Evolutionary conservation across 2,888 invertebrate species (phyloP), one percentile per base, ranked within the genome.

Genomic region (Nomada ruficornis): DNA sequence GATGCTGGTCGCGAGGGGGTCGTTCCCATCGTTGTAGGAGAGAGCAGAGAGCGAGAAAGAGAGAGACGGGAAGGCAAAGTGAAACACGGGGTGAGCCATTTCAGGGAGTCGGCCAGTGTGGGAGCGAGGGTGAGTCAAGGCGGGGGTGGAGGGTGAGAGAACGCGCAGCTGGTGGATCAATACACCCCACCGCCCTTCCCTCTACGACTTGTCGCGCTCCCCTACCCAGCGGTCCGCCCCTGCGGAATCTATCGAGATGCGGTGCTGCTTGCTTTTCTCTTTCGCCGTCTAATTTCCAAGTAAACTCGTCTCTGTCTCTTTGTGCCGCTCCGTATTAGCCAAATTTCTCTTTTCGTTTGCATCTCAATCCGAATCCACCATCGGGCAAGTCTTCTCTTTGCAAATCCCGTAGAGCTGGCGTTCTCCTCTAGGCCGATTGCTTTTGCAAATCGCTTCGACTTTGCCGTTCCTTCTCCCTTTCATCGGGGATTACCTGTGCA

Each of bases 141-240:
- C 67, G 79, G 82, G 67, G 77, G 80, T 74, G 80, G 74, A 62
- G 86, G 89, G 88, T 87, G 90, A 90, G 92, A 90, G 92, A 92
- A 91, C 90, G 90, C 89, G 91, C 91, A 92, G 91, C 91, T 89
- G 91, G 92, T 91, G 93, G 93, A 93, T 93, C 93, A 93, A 93
- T 93, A 93, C 91, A 74, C 87, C 91, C 92, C 90, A 89, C 91
- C 91, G 87, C 87, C 80, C 88, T 82, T 85, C 88, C 87, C 88
- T 85, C 83, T 85, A 77, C 86, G 89, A 86, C 85, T 87, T 86
- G 87, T 86, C 84, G 83, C 84, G 84, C 85, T 79, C 85, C 82
- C 80, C 82, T 85, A 86, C 71, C 70, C 84, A 69, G 71, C 73
- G 64, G 74, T 77, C 82, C 84, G 74, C 78, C 78, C 78, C 86